A percentile compares a stretch with the other conserved stretches of the same genome.
These are phyloP conservation scores for Ahaetulla prasina DNA, from an alignment of 2,113 vertebrate genomes.

Conservation along the genomic window DNA sequence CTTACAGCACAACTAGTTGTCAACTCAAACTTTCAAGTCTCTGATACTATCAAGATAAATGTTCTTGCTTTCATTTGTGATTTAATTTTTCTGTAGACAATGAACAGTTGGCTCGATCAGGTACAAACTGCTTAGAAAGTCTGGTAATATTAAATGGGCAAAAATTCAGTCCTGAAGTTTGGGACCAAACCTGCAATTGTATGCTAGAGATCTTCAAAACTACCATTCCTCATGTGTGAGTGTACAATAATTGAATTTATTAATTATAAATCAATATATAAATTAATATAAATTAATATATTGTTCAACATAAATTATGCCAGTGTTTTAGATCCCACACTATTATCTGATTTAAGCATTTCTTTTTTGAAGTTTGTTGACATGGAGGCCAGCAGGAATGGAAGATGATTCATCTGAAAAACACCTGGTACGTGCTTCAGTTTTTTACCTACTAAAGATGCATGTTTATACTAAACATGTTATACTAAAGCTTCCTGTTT, in stretches of 20 bases:
- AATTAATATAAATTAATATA: no score
- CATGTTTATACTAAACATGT: no score
- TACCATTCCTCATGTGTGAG: constrained; percentile 85
- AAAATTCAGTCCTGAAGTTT: constrained; percentile 93
- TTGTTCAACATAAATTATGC: background rate
- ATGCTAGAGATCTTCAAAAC: constrained; percentile 97
- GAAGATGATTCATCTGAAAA: constrained; percentile 89
- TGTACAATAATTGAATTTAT: no score
- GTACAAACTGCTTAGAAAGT: constrained; percentile 96
- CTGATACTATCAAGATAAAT: background rate
- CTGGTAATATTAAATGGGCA: constrained; percentile 94
- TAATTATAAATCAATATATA: no score
- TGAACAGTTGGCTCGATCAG: constrained; percentile 94
- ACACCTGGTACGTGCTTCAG: constrained; percentile 77
- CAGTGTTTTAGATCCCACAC: background rate
- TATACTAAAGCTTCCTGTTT: background rate
- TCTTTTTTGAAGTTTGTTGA: constrained; percentile 80
- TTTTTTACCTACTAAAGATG: background rate
- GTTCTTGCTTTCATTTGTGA: background rate
- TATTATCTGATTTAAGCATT: constrained; percentile 33
- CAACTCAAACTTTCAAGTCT: background rate
- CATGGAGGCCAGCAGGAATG: constrained; percentile 87
- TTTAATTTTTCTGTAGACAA: constrained; percentile 78
- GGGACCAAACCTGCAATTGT: constrained; percentile 89
- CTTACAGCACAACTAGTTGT: background rate